Evolutionary conservation across 2,888 invertebrate genomes (phyloP).

Genomic region (Parelbella ahira): DNA sequence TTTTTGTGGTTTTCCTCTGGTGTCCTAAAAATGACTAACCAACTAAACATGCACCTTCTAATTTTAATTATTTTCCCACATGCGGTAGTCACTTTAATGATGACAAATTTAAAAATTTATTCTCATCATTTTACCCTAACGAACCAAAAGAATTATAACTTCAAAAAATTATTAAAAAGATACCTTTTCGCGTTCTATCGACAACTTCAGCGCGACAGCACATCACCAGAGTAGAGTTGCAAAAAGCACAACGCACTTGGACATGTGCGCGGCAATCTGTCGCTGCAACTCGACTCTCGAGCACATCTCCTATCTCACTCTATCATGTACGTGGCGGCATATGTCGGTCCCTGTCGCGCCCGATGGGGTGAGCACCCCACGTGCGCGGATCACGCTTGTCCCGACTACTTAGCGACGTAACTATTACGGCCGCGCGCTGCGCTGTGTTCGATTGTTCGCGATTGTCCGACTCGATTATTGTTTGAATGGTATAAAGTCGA

Average conservation of each 20-base stretch:
- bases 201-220: conserved; percentile 9
- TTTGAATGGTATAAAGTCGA: neutral
- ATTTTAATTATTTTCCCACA: too few relatives aligned
- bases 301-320: conserved; percentile 41
- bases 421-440: conserved; percentile 72
- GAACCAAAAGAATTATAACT: conserved; percentile 6
- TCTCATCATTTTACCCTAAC: too few relatives aligned
- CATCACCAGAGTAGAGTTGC: conserved; percentile 45
- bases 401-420: conserved; percentile 65
- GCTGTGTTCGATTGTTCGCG: conserved; percentile 68
- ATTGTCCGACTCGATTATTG: conserved; percentile 59
- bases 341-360: conserved; percentile 40
- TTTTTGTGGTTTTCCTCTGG: too few relatives aligned
- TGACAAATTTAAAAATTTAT: too few relatives aligned
- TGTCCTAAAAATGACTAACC: too few relatives aligned
- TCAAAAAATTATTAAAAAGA: neutral
- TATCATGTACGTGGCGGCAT: conserved; percentile 24
- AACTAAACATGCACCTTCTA: too few relatives aligned
- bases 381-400: conserved; percentile 41
- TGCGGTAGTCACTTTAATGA: too few relatives aligned
- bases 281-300: conserved; percentile 65
- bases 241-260: conserved; percentile 76
- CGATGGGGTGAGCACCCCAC: conserved; percentile 41
- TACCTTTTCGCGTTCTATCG: too few relatives aligned
- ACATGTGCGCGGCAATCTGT: conserved; percentile 80